Evolutionary conservation across 92 coral and sea anemone genomes (phyloP), one percentile per base, ranked within the genome.

Genomic region (Epizoanthus stellaris): DNA sequence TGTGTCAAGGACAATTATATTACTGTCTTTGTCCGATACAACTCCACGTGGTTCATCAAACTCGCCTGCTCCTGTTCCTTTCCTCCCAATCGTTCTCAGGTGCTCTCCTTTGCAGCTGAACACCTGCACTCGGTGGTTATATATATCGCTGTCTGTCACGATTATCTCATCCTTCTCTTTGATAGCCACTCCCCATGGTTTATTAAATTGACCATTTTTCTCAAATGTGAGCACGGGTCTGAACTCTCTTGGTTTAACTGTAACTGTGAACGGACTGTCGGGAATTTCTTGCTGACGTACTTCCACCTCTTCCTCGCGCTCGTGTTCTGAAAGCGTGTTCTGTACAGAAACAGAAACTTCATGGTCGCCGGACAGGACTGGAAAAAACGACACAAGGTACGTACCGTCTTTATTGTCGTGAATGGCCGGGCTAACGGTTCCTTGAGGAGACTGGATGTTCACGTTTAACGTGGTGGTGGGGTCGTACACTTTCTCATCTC

Each of bases 171-270:
- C 57, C 1, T 72, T 14, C 66, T n/a, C 6, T 19, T 56, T 85
- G 39, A 85, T 84, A 34, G 84, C 84, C 66, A 85, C 49, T n/a
- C 79, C 88, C 70, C 69, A 57, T 21, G 88, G 84, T 2, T 4
- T 5, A 19, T 15, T 14, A 14, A 85, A 53, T n/a, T 15, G 54
- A 1, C 76, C 77, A 4, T 38, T 5, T 3, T 85, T 38, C 42
- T 76, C 88, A 76, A 85, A 76, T 0, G 84, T 15, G 15, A 56
- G 60, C 70, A 82, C 80, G 30, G 47, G 80, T 56, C 13, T 43
- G 64, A 63, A 70, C 16, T 30, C 47, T 70, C 80, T 57, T 13
- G 52, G 34, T 11, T 82, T 82, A 36, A 49, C 87, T 17, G 6
- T n/a, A 7, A 82, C 59, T 21, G 59, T 17, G 52, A 70, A 82